A percentile compares a stretch with the other conserved stretches of the same genome.
Evolutionary conservation across 2,113 vertebrate genomes (phyloP).

Genomic region (Ivindomyrus marchei): DNA sequence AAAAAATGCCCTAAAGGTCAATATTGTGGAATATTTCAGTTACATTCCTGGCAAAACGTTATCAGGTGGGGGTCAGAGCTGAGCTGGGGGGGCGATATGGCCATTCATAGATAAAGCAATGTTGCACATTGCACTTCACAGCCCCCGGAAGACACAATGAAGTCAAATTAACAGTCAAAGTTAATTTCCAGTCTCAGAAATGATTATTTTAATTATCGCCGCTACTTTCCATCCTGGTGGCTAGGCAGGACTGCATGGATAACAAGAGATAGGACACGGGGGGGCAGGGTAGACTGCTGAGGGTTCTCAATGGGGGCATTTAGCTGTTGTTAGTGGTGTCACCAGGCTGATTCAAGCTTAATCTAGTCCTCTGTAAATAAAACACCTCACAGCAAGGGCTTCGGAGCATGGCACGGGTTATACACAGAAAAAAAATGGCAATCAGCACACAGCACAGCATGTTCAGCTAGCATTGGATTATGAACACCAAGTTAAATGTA

Average conservation of each 20-base stretch:
- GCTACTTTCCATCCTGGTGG: constrained; percentile 10
- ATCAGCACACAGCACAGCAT: not conserved
- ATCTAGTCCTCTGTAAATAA: constrained; percentile 7
- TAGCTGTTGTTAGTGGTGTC: not conserved
- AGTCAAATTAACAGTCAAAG: constrained; percentile 30
- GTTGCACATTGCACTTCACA: not conserved
- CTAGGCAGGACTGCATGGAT: not conserved
- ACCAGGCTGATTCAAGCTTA: not conserved
- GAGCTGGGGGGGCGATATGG: not conserved
- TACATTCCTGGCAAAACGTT: not conserved
- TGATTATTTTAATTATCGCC: constrained; percentile 41
- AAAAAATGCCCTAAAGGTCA: not conserved
- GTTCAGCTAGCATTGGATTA: not conserved
- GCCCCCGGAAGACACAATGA: constrained; percentile 31
- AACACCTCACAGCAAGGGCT: not conserved
- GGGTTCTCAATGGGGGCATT: not conserved
- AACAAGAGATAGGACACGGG: not conserved
- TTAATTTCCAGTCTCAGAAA: constrained; percentile 42
- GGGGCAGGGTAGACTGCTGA: not conserved
- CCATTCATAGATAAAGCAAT: not conserved
- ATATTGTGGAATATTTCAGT: not conserved
- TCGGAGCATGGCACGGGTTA: not conserved
- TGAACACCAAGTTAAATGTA: not conserved
- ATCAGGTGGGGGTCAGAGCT: not conserved
- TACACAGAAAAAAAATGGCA: not conserved